These are phyloP conservation scores for Dryoscopus gambensis DNA, from an alignment of 2,113 vertebrate genomes.

Conservation along the genomic window DNA sequence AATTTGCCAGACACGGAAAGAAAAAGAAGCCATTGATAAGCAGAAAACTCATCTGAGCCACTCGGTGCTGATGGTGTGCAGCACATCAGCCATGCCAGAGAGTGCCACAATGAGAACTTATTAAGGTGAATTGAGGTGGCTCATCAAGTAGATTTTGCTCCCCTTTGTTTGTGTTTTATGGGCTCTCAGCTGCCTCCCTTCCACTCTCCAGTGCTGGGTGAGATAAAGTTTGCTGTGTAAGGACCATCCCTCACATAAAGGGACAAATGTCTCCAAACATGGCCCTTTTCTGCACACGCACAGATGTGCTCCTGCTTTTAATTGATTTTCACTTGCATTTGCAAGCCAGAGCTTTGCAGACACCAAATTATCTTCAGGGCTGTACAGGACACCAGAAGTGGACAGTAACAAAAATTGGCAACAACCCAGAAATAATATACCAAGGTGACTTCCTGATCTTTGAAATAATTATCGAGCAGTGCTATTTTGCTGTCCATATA, in stretches of 20 bases:
- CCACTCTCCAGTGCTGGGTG: not conserved
- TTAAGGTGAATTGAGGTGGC: constrained; percentile 51
- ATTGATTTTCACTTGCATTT: not conserved
- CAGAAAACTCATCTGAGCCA: constrained; percentile 53
- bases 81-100: constrained; percentile 10
- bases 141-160: constrained; percentile 12
- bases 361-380: not conserved
- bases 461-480: not conserved
- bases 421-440: not conserved
- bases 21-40: constrained; percentile 61
- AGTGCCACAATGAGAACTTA: not conserved
- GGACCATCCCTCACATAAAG: not conserved
- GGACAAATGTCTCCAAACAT: not conserved
- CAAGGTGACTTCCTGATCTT: constrained; percentile 1
- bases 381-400: not conserved
- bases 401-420: not conserved
- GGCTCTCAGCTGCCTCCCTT: constrained; percentile 9
- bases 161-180: not conserved
- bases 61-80: not conserved
- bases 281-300: fast-evolving
- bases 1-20: constrained; percentile 43
- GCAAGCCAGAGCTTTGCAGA: not conserved
- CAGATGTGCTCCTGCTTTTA: not conserved
- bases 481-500: not conserved
- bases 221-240: not conserved